Base-by-base conservation (phyloP, 2,888 invertebrate species). In the Athalia circularis region DNA sequence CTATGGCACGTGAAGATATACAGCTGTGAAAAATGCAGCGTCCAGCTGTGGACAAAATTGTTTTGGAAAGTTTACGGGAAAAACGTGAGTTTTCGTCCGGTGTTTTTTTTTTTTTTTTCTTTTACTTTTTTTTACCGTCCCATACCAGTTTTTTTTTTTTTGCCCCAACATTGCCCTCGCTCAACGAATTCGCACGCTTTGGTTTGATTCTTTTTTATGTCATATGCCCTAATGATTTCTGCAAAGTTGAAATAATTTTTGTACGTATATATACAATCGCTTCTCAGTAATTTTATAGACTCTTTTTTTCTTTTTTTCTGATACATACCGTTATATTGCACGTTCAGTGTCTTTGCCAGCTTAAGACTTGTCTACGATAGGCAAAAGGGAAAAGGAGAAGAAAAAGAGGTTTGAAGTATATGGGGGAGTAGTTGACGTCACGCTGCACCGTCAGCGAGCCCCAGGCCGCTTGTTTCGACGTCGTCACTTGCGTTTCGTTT, bases 401-500 rank as follows among this genome's bases (percentile, higher is more conserved):
- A 29, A 29, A 29, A 29, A 13, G 68, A 57, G 29, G 50, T 70
- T n/a, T 47, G 64, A 8, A 70, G 45, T 45, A n/a, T 13, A 59
- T 11, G 11, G 52, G 52, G 29, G 9, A 52, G 52, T 70, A 11
- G 54, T 57, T 62, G 74, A 75, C 50, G 74, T 50, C 47, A 50
- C 47, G 50, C 13, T 62, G 62, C 62, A 62, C 48, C 50, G 48
- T 48, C 61, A 62, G 74, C 62, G 43, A 9, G 62, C 50, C 59
- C 0, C 8, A 7, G 8, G 52, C 52, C 7, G 62, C 50, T 89
- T 87, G 86, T 85, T 83, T 87, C 85, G 86, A 85, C 86, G 85
- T 87, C 86, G 87, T 84, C 81, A 83, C 82, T 82, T 77, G 79
- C 70, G 65, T 78, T 77, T 13, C 48, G 7, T 8, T 52, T 54